phyloP scores from a whole-genome alignment of 2,113 vertebrate genomes.

The Pachyramphus minor region DNA sequence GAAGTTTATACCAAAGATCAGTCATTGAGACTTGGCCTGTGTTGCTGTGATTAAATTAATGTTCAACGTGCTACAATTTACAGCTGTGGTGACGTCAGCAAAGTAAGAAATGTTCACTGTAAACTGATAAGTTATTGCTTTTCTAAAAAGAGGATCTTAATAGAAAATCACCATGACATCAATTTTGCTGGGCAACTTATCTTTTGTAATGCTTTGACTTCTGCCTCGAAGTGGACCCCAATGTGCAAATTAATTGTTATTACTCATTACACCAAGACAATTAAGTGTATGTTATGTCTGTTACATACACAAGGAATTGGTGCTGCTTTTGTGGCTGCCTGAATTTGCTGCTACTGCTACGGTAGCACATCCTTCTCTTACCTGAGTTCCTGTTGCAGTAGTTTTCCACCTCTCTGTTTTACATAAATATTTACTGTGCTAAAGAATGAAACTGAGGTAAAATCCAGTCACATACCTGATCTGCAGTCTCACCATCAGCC shows the following conservation, averaged over 20 bases:
- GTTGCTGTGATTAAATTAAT: neutral
- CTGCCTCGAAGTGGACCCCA: neutral
- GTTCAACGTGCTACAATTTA: neutral
- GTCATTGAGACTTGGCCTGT: neutral
- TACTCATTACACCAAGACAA: neutral
- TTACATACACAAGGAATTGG: neutral
- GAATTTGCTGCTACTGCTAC: accelerated
- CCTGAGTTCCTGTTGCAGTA: neutral
- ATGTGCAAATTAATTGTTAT: neutral
- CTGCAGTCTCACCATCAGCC: neutral
- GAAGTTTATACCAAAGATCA: neutral
- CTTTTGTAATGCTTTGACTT: neutral
- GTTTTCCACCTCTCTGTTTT: neutral
- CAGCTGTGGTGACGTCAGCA: neutral
- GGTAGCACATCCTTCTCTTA: neutral
- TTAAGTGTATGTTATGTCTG: neutral
- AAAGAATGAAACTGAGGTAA: neutral
- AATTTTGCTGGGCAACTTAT: neutral
- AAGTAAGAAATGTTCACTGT: neutral
- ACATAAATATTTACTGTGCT: accelerated
- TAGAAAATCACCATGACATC: neutral
- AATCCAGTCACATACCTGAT: neutral
- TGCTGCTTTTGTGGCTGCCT: neutral
- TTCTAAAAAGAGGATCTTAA: neutral
- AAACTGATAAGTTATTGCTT: neutral